These are phyloP conservation scores for Betta splendens DNA, from an alignment of 2,797 vertebrate species.

Conservation along the genomic window DNA sequence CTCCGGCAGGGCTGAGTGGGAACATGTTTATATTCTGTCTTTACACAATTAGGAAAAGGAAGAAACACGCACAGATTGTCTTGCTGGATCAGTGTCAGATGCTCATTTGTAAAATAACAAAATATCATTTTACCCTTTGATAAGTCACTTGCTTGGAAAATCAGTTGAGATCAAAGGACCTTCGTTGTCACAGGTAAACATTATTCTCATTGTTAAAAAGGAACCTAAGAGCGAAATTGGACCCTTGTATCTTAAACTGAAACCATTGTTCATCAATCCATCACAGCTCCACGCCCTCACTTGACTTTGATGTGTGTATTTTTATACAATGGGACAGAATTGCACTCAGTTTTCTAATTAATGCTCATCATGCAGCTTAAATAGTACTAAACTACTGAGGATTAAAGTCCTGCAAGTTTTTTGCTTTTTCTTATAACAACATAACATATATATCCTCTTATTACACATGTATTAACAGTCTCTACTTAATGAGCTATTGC, in stretches of 20 bases:
- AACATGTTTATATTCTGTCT: background rate
- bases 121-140: background rate
- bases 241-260: background rate
- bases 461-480: slow-evolving; percentile 3
- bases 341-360: too few species aligned
- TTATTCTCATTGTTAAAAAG: background rate
- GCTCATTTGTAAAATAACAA: background rate
- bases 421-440: too few species aligned
- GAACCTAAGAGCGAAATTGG: background rate
- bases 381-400: too few species aligned
- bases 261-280: background rate
- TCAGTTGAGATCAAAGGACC: background rate
- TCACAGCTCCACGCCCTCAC: background rate
- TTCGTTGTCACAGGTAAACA: background rate
- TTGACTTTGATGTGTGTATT: background rate
- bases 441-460: too few species aligned
- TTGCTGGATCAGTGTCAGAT: background rate
- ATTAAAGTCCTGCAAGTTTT: too few species aligned
- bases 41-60: background rate
- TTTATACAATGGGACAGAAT: background rate
- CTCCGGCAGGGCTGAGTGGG: background rate
- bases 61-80: background rate
- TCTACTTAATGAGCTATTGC: background rate
- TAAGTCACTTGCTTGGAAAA: background rate
- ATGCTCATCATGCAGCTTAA: too few species aligned